A percentile compares a stretch with the other conserved stretches of the same genome.
Evolutionary conservation across 2,888 invertebrate genomes (phyloP).

Genomic region (Troilus luridus): DNA sequence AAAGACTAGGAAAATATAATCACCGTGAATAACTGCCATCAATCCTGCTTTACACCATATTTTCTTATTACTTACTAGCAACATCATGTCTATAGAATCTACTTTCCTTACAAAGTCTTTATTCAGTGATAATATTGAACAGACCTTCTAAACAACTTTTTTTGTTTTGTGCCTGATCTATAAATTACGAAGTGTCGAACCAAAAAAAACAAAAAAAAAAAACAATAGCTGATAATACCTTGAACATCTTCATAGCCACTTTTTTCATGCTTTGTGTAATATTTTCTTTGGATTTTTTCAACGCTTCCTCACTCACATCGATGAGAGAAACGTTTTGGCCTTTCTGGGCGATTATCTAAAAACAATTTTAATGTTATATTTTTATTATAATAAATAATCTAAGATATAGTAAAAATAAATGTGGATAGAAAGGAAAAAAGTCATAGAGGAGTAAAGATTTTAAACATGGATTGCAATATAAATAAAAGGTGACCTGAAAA

Average conservation of each 20-base stretch:
- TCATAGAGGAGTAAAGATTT: too few relatives aligned
- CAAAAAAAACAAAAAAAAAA: neutral
- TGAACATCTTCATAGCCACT: slow-evolving; percentile 84
- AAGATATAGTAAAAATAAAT: too few relatives aligned
- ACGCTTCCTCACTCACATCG: slow-evolving; percentile 79
- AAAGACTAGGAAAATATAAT: too few relatives aligned
- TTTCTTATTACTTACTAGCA: neutral
- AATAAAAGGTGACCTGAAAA: too few relatives aligned
- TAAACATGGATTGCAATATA: too few relatives aligned
- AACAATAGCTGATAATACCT: slow-evolving; percentile 67
- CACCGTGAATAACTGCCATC: too few relatives aligned
- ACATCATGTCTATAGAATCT: neutral
- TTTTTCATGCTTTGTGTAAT: slow-evolving; percentile 80
- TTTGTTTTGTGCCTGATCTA: neutral
- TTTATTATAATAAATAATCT: too few relatives aligned
- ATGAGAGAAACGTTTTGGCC: slow-evolving; percentile 86
- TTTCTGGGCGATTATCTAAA: slow-evolving; percentile 85
- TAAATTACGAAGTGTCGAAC: neutral
- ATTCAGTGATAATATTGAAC: neutral
- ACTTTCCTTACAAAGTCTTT: neutral
- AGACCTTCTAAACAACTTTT: neutral
- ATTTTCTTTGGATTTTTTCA: slow-evolving; percentile 79
- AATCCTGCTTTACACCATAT: too few relatives aligned
- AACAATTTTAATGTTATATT: slow-evolving; percentile 48
- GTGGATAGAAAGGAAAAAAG: too few relatives aligned